Percentiles rank a stretch among this genome's conserved stretches.
These are phyloP conservation scores for Amorpha juglandis DNA, from an alignment of 2,888 invertebrate species.

Conservation along the genomic window DNA sequence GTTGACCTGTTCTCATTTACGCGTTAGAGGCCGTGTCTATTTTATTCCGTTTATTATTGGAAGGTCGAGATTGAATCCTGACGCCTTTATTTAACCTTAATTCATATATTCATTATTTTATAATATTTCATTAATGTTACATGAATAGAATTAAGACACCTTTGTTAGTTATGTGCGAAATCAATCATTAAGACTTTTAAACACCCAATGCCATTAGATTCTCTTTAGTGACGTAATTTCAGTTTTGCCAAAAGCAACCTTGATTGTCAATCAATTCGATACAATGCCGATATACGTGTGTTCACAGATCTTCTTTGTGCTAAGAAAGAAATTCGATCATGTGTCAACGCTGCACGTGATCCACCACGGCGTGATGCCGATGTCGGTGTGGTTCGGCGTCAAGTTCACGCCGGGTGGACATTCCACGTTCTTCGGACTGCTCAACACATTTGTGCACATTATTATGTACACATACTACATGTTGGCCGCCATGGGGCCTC, in stretches of 20 bases:
- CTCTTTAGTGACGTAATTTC: background rate
- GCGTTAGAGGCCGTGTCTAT: slow-evolving; percentile 5
- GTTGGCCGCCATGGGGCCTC: slow-evolving; percentile 95
- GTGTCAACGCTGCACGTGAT: slow-evolving; percentile 97
- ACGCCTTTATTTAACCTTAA: slow-evolving; percentile 27
- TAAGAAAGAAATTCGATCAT: slow-evolving; percentile 97
- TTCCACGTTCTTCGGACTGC: slow-evolving; percentile 96
- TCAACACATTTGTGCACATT: slow-evolving; percentile 98
- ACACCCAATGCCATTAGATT: background rate
- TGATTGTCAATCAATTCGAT: background rate
- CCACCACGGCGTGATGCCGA: slow-evolving; percentile 98
- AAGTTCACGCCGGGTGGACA: slow-evolving; percentile 98
- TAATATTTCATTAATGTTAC: too few relatives aligned
- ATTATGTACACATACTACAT: slow-evolving; percentile 98
- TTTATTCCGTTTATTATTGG: slow-evolving; percentile 19
- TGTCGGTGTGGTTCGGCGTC: slow-evolving; percentile 98
- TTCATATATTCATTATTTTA: background rate
- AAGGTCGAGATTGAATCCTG: slow-evolving; percentile 44
- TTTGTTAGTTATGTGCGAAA: background rate
- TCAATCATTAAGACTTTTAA: background rate
- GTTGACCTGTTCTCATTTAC: slow-evolving; percentile 15
- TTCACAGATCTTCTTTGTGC: slow-evolving; percentile 94
- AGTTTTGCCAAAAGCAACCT: background rate
- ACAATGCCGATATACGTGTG: slow-evolving; percentile 10
- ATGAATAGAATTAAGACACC: background rate